phyloP scores from a whole-genome alignment of 1,140 invertebrate species.

The Homarus americanus region DNA sequence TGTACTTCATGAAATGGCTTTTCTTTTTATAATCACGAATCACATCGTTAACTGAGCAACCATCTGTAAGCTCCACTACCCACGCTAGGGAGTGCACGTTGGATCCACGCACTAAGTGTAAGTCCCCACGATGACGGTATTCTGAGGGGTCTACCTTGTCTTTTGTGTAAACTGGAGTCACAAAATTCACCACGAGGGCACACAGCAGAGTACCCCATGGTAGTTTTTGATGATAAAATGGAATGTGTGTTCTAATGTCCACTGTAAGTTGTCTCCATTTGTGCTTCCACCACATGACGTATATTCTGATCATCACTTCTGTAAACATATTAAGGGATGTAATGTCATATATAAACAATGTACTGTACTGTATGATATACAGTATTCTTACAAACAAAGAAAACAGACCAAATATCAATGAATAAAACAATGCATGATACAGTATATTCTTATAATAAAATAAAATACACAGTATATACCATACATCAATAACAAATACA shows the following conservation, averaged over 20 bases:
- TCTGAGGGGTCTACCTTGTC: slow-evolving; percentile 39
- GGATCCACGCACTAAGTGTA: slow-evolving; percentile 44
- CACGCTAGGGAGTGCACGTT: slow-evolving; percentile 65
- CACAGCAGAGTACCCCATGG: background rate
- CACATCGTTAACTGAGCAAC: background rate
- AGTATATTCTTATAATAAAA: too few relatives aligned
- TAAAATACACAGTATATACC: too few relatives aligned
- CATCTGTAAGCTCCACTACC: slow-evolving; percentile 27
- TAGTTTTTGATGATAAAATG: background rate
- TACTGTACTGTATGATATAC: too few relatives aligned
- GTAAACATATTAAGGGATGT: too few relatives aligned
- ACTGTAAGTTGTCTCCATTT: background rate
- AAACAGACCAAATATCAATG: too few relatives aligned
- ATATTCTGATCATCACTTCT: background rate
- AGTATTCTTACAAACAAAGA: too few relatives aligned
- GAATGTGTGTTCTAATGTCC: background rate
- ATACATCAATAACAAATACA: too few relatives aligned
- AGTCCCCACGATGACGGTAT: slow-evolving; percentile 45
- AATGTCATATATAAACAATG: too few relatives aligned
- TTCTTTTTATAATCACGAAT: background rate
- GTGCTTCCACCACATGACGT: background rate
- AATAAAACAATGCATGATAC: too few relatives aligned
- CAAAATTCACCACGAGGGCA: background rate
- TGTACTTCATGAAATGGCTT: background rate
- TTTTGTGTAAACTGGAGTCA: background rate